phyloP scores from a whole-genome alignment of 2,113 vertebrate genomes.

The Elgaria multicarinata region DNA sequence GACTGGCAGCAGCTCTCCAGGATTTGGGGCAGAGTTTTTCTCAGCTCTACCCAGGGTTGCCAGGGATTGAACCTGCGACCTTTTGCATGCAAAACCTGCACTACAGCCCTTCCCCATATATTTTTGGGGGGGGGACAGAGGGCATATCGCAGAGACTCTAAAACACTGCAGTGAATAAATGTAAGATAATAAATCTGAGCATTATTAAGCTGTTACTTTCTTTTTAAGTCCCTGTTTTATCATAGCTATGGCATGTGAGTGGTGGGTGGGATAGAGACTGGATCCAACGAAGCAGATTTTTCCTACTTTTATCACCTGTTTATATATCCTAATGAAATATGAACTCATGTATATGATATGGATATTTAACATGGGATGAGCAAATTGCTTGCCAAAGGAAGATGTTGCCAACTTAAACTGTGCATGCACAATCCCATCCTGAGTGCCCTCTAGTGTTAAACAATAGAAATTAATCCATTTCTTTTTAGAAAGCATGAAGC shows the following conservation, averaged over 20 bases:
- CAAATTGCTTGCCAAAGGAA: neutral
- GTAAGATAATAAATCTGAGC: neutral
- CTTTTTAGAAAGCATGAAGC: slow-evolving; percentile 13
- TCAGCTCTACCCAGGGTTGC: neutral
- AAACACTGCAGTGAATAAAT: neutral
- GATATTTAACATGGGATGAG: neutral
- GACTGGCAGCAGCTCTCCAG: neutral
- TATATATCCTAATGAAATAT: neutral
- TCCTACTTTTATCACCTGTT: neutral
- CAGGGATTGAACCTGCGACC: neutral
- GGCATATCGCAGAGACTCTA: neutral
- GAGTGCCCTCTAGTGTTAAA: slow-evolving; percentile 73
- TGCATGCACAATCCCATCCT: slow-evolving; percentile 13
- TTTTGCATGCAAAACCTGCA: too few species aligned
- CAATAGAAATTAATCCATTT: neutral
- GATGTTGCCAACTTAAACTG: neutral
- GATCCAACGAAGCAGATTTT: neutral
- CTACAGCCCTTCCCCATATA: neutral
- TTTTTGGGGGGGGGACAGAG: too few species aligned
- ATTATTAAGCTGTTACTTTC: neutral
- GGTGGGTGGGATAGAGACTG: too few species aligned
- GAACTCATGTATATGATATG: neutral
- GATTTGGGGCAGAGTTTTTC: neutral
- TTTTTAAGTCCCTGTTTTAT: neutral
- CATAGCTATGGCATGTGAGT: neutral